Base-by-base conservation (phyloP, 2,888 invertebrate species). In the Zygogramma bicolorata region DNA sequence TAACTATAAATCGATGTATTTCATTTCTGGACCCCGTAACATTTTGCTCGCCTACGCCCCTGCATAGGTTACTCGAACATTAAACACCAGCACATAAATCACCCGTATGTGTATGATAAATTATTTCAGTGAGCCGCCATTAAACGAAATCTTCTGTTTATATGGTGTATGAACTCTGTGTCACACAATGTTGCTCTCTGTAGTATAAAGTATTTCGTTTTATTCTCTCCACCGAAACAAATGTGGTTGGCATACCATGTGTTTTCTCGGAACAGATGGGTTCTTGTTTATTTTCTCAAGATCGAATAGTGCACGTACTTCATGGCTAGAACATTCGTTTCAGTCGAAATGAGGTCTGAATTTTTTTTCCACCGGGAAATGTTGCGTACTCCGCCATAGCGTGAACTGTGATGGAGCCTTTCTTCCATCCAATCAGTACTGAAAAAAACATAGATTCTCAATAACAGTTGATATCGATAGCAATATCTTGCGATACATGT, bases 251-350 rank as follows among this genome's bases (percentile, higher is more conserved):
- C 68, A 65, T 65, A 68, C 68, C 72, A 72, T 72, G 68, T 72
- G 72, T 72, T 65, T 72, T 53, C 65, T 53, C 53, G 34, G 72
- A 72, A 72, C 72, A 72, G 68, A 72, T 68, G 72, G 65, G 65
- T 65, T 68, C 49, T 68, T 68, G 72, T 68, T 72, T 72, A 66
- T 70, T 70, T 70, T 70, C 53, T 66, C 61, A 60, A 66, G 53
- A 53, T 38, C 40, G 66, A 53, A 53, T 22, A 53, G 53, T 53
- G 53, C 15, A 13, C 15, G n/a, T 27, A 27, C 53, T 53, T 53
- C 53, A 53, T 53, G 27, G 27, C 53, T n/a, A 27, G 27, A 25
- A 46, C n/a, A 6, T 27, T 27, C 53, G 8, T 53, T 53, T 7
- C 13, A 53, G 22, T 53, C 53, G 27, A 53, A 53, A 25, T 53